Evolutionary conservation across 2,113 vertebrate genomes (phyloP).

Genomic region (Brachirus orientalis): DNA sequence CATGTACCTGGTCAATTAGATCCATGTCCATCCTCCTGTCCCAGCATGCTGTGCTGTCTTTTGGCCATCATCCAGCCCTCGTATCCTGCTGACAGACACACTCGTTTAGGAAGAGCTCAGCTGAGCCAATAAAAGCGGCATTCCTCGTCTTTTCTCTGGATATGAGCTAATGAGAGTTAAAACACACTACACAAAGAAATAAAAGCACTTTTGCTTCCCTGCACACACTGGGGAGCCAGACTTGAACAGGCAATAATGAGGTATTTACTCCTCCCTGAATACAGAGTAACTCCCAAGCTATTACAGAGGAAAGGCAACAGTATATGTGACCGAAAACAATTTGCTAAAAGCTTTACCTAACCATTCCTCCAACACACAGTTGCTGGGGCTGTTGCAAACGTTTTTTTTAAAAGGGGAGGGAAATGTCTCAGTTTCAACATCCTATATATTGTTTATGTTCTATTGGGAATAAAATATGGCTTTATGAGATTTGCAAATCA

Average conservation of each 20-base stretch:
- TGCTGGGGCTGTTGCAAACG: too few relatives aligned
- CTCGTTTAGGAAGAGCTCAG: conserved; percentile 36
- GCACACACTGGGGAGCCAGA: conserved; percentile 19
- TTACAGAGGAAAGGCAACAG: too few relatives aligned
- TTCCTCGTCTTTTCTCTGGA: conserved; percentile 40
- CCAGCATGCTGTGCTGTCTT: conserved; percentile 47
- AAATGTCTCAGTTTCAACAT: too few relatives aligned
- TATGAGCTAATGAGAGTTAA: conserved; percentile 59
- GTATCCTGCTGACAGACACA: conserved; percentile 41
- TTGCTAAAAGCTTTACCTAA: too few relatives aligned
- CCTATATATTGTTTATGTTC: too few relatives aligned
- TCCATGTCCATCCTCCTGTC: conserved; percentile 26
- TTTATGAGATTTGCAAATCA: too few relatives aligned
- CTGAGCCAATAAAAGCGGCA: conserved; percentile 44
- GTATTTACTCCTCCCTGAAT: conserved; percentile 15
- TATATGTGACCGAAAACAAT: too few relatives aligned
- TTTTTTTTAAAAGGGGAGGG: too few relatives aligned
- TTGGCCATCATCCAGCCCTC: conserved; percentile 53
- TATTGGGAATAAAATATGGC: too few relatives aligned
- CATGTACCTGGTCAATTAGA: conserved; percentile 29
- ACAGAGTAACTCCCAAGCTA: too few relatives aligned
- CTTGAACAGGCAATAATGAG: conserved; percentile 8
- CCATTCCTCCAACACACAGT: too few relatives aligned
- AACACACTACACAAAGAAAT: conserved; percentile 54
- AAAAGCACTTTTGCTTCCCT: conserved; percentile 34